Base-by-base conservation (phyloP, 2,888 invertebrate species). In the Dascillus cervinus region DNA sequence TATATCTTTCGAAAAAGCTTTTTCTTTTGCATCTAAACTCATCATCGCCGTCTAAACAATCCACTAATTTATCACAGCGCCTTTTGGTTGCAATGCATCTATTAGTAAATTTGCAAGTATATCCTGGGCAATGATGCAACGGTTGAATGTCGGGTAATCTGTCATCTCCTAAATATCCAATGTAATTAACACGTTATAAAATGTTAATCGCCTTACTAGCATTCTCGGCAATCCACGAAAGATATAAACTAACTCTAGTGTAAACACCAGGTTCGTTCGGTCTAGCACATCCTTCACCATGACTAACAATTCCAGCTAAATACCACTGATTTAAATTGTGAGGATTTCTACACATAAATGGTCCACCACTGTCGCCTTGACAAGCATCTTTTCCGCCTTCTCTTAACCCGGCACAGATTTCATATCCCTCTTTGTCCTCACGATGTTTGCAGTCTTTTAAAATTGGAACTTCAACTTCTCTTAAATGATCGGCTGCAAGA, bases 281-380 rank as follows among this genome's bases (percentile, higher is more conserved):
- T 43, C 83, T 72, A 11, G 77, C 90, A 60, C 90, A 90, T 2
- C 90, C 90, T 49, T 85, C 80, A 12, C 90, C 90, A 53, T 89
- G 88, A 53, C 88, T 88, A 0, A 90, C 85, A 28, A 90, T 73
- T 1, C 89, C 90, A 3, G 81, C 86, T 37, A 87, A 68, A 56
- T 85, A 87, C 82, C 84, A 86, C 52, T 81, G 80, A 39, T 74
- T 71, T 0, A 69, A 60, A 51, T 74, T 72, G 34, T 70, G 66
- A 21, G 79, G 76, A 61, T 81, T 80, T 55, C 73, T 76, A 63
- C 89, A 89, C 60, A 88, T 72, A 26, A 89, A 71, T 25, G 89
- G 89, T 1, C 89, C 88, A 24, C 89, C 89, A 44, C 87, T 87
- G 53, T 85, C 84, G 25, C 84, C 85, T 69, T 83, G 87, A 47